These are phyloP conservation scores for Autographa gamma DNA, from an alignment of 2,888 invertebrate species.

Conservation along the genomic window DNA sequence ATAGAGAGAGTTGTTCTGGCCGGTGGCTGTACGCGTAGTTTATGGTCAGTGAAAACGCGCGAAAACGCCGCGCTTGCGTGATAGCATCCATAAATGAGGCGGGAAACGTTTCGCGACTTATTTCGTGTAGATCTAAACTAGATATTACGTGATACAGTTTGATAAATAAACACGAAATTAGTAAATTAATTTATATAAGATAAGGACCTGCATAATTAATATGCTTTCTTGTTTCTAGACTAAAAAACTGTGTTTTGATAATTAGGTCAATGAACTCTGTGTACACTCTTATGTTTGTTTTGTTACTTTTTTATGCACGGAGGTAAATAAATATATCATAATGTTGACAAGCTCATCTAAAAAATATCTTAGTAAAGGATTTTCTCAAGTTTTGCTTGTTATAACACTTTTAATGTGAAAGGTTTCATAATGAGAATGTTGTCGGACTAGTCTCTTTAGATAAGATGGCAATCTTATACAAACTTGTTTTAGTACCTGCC, in stretches of 20 bases:
- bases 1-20: slow-evolving; percentile 59
- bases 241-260: neutral
- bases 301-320: too few relatives aligned
- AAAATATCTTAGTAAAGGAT: neutral
- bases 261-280: neutral
- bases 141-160: slow-evolving; percentile 22
- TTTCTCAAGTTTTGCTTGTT: neutral
- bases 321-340: too few relatives aligned
- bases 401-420: neutral
- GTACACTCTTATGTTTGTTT: too few relatives aligned
- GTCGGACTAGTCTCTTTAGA: neutral
- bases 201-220: too few relatives aligned
- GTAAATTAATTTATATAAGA: neutral
- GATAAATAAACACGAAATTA: neutral
- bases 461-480: neutral
- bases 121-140: slow-evolving; percentile 27
- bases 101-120: slow-evolving; percentile 30
- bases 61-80: slow-evolving; percentile 61
- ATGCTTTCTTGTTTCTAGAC: too few relatives aligned
- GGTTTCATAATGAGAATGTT: neutral
- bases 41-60: slow-evolving; percentile 72
- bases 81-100: slow-evolving; percentile 39
- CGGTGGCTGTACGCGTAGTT: slow-evolving; percentile 45
- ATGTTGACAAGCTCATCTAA: neutral
- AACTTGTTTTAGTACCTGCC: neutral